A percentile compares a stretch with the other conserved stretches of the same genome.
Conservation (phyloP, 37 sponge, comb jelly and placozoan species). For the Beroe ovata region DNA sequence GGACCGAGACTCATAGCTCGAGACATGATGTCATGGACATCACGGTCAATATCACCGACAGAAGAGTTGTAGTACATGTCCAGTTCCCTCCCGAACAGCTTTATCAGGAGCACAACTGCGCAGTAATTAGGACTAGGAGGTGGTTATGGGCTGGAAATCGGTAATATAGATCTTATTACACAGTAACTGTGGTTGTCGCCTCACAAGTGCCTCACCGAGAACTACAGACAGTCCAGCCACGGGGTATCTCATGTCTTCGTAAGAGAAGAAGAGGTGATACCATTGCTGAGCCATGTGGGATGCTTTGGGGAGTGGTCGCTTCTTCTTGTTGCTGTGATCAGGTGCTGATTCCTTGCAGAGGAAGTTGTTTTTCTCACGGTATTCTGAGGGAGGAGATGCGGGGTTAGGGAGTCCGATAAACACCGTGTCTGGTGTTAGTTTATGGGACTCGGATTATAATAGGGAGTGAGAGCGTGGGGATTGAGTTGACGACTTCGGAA, state of each 20-base stretch:
- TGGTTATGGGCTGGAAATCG: background rate
- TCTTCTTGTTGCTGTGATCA: background rate
- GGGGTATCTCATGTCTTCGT: conserved; percentile 3
- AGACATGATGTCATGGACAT: background rate
- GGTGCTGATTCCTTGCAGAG: background rate
- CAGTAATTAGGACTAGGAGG: background rate
- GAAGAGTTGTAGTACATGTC: conserved; percentile 46
- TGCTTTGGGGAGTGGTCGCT: background rate
- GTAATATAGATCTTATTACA: background rate
- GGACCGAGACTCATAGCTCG: background rate
- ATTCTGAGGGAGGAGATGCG: background rate
- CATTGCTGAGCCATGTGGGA: background rate
- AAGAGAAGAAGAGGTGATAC: background rate
- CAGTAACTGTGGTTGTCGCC: too few species aligned
- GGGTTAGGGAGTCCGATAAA: too few species aligned
- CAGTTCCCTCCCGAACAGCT: conserved; percentile 53
- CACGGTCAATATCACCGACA: conserved; percentile 1
- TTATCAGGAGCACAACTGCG: background rate
- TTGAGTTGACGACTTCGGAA: too few species aligned
- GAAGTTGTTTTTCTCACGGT: background rate
- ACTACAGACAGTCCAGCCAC: background rate
- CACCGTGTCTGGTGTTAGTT: too few species aligned
- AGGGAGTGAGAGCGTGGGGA: too few species aligned
- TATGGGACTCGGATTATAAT: too few species aligned
- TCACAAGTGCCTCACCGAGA: too few species aligned